phyloP scores from a whole-genome alignment of 2,797 vertebrate genomes.

The Sebastiscus albofasciatus region DNA sequence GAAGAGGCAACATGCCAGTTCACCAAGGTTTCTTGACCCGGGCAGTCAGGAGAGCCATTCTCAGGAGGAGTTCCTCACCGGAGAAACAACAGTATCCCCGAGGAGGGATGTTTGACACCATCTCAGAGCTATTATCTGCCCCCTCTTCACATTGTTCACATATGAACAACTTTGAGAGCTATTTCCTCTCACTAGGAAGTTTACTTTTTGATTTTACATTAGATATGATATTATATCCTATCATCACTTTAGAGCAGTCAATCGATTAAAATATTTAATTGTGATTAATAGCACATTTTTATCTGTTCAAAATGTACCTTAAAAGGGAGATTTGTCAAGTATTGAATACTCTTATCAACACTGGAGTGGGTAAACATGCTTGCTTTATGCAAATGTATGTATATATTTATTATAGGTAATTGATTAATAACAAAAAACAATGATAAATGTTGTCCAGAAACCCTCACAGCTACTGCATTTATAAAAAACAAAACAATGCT shows the following conservation, averaged over 20 bases:
- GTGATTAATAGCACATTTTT: too few species aligned
- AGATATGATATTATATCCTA: not conserved
- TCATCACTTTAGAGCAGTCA: too few species aligned
- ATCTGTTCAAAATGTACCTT: too few species aligned
- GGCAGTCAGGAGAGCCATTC: constrained; percentile 18
- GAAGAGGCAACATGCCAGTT: constrained; percentile 49
- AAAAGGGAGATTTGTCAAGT: too few species aligned
- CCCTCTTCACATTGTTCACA: not conserved
- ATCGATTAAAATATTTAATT: too few species aligned
- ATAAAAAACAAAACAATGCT: too few species aligned
- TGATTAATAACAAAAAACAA: rapidly evolving
- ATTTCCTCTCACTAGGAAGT: not conserved
- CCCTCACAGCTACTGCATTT: too few species aligned
- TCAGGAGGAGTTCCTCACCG: constrained; percentile 19
- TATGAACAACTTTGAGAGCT: not conserved
- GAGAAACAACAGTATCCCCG: constrained; percentile 13
- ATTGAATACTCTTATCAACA: too few species aligned
- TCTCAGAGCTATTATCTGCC: constrained; percentile 23
- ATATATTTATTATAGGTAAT: too few species aligned
- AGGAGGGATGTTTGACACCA: constrained; percentile 12
- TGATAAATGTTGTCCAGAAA: too few species aligned
- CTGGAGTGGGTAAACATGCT: too few species aligned
- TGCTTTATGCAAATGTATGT: too few species aligned
- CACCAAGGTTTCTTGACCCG: constrained; percentile 31
- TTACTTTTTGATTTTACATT: not conserved